Percentiles rank a stretch among this genome's conserved stretches.
Conservation (phyloP, 2,797 vertebrate genomes). For the Tympanoctomys barrerae region DNA sequence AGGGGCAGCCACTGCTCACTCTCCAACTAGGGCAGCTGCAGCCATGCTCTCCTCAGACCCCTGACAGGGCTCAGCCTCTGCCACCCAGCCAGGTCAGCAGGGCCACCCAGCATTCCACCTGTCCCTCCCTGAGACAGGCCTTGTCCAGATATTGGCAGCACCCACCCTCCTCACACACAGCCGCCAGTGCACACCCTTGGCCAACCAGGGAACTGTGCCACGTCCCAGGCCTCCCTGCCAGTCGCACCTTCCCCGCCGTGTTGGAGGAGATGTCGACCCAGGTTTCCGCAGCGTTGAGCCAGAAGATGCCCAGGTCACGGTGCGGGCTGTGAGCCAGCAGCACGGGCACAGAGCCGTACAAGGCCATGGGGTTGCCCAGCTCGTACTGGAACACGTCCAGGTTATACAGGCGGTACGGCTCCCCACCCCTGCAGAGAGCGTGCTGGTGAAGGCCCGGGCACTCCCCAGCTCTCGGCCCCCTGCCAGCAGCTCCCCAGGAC, state of each 20-base stretch:
- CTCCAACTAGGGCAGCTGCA: neutral
- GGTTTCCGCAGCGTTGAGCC: constrained; percentile 97
- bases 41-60: neutral
- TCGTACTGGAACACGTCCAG: constrained; percentile 98
- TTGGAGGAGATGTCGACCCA: constrained; percentile 98
- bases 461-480: neutral
- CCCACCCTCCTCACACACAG: neutral
- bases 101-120: neutral
- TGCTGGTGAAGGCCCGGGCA: neutral
- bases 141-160: neutral
- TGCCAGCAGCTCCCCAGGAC: constrained; percentile 67
- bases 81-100: neutral
- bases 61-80: neutral
- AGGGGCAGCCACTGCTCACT: neutral
- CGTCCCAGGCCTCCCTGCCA: neutral
- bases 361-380: constrained; percentile 95
- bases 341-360: constrained; percentile 95
- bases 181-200: neutral
- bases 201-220: neutral
- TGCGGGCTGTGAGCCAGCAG: constrained; percentile 93
- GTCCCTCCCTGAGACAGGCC: neutral
- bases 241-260: constrained; percentile 93
- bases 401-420: constrained; percentile 97
- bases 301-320: constrained; percentile 94
- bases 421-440: constrained; percentile 89